Evolutionary conservation across 2,888 invertebrate species (phyloP).

Genomic region (Elmis aenea): DNA sequence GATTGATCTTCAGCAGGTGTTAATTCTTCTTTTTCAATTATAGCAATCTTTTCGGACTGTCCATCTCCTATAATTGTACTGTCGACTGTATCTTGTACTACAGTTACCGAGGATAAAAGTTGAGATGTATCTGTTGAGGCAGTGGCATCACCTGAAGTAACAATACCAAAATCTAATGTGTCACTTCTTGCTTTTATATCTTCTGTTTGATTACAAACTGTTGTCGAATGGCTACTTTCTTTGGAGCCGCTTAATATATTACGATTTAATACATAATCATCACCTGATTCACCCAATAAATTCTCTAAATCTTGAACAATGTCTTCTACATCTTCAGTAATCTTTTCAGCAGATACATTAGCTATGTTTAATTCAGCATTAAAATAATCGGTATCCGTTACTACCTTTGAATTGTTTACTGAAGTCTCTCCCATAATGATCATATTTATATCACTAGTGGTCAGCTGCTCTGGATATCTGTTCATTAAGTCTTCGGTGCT

Average conservation of each 20-base stretch:
- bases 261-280: not conserved
- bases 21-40: too few species aligned
- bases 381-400: constrained; percentile 31
- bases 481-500: too few species aligned
- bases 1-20: not conserved
- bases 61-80: too few species aligned
- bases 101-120: too few species aligned
- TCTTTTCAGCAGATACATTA: constrained; percentile 33
- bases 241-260: not conserved
- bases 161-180: too few species aligned
- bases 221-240: not conserved
- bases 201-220: not conserved
- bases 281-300: constrained; percentile 34
- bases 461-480: too few species aligned
- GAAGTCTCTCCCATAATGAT: too few species aligned
- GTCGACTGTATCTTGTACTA: too few species aligned
- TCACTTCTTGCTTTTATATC: constrained; percentile 1
- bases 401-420: too few species aligned
- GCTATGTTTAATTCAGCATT: constrained; percentile 32
- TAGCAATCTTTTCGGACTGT: too few species aligned
- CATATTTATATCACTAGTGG: too few species aligned
- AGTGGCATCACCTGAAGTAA: constrained; percentile 1
- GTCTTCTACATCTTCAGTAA: constrained; percentile 45
- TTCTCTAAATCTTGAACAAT: constrained; percentile 45
- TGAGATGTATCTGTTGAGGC: not conserved